Evolutionary conservation across 2,113 vertebrate species (phyloP).

Genomic region (Corynorhinus townsendii): DNA sequence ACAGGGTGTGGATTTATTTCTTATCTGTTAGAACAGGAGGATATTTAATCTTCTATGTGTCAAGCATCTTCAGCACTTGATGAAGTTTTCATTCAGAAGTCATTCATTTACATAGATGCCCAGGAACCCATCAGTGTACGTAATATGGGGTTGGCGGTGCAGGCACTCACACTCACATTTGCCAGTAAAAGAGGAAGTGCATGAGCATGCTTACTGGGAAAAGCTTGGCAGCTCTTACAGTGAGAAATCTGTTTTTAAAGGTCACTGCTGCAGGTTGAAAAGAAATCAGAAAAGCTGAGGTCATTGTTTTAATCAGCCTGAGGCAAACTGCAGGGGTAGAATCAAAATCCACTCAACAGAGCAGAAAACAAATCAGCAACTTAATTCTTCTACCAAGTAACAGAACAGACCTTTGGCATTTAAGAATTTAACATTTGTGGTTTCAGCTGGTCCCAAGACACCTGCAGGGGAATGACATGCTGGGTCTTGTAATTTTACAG

Average conservation of each 20-base stretch:
- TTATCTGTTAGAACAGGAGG: neutral
- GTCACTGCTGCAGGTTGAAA: conserved; percentile 43
- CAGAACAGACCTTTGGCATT: conserved; percentile 44
- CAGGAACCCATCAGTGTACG: neutral
- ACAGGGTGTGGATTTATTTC: neutral
- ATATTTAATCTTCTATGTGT: neutral
- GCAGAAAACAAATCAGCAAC: conserved; percentile 7
- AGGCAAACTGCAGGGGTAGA: conserved; percentile 46
- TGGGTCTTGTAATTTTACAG: neutral
- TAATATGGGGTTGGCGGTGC: no score
- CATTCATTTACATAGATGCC: neutral
- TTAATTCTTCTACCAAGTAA: conserved; percentile 41
- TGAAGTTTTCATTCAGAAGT: neutral
- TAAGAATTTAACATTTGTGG: conserved; percentile 33
- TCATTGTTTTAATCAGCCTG: conserved; percentile 45
- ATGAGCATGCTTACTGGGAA: neutral
- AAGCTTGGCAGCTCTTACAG: neutral
- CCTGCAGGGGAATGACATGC: neutral
- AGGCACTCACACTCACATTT: neutral
- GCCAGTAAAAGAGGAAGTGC: neutral
- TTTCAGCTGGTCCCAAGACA: neutral
- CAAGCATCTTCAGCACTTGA: neutral
- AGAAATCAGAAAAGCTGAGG: conserved; percentile 49
- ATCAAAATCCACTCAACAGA: conserved; percentile 46
- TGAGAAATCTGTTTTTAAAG: conserved; percentile 53